These are phyloP conservation scores for Plebejus anna DNA, from an alignment of 2,888 invertebrate species.

Conservation along the genomic window DNA sequence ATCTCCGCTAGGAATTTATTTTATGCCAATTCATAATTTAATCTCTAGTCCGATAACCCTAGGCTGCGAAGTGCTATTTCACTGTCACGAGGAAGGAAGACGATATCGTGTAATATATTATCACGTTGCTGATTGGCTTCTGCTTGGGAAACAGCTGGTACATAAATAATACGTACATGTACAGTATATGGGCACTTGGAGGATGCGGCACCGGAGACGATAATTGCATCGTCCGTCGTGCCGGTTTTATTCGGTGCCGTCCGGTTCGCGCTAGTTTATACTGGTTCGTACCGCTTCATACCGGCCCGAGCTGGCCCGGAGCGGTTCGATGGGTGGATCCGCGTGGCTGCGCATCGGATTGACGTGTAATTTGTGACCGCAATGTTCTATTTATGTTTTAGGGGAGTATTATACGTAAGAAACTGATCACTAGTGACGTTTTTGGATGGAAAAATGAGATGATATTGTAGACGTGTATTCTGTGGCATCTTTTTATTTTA, in stretches of 20 bases:
- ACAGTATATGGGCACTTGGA: slow-evolving; percentile 22
- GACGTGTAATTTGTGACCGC: slow-evolving; percentile 62
- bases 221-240: slow-evolving; percentile 43
- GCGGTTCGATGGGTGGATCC: slow-evolving; percentile 48
- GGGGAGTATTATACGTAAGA: slow-evolving; percentile 27
- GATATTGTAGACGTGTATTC: background rate
- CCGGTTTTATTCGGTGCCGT: slow-evolving; percentile 46
- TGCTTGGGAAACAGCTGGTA: slow-evolving; percentile 13
- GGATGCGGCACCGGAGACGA: slow-evolving; percentile 32
- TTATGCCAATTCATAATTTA: background rate
- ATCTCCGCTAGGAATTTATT: background rate
- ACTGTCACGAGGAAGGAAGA: slow-evolving; percentile 20
- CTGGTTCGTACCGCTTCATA: slow-evolving; percentile 30
- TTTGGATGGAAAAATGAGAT: slow-evolving; percentile 6
- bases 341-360: slow-evolving; percentile 65
- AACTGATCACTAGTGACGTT: slow-evolving; percentile 14
- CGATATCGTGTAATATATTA: slow-evolving; percentile 17
- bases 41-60: slow-evolving; percentile 2
- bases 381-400: slow-evolving; percentile 45
- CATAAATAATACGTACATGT: slow-evolving; percentile 19
- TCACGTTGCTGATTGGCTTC: slow-evolving; percentile 8
- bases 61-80: slow-evolving; percentile 10
- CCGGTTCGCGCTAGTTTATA: slow-evolving; percentile 39
- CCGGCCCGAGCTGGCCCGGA: slow-evolving; percentile 43
- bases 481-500: too few relatives aligned